Conservation (phyloP, 2,888 invertebrate species). For the Cephonodes hylas region DNA sequence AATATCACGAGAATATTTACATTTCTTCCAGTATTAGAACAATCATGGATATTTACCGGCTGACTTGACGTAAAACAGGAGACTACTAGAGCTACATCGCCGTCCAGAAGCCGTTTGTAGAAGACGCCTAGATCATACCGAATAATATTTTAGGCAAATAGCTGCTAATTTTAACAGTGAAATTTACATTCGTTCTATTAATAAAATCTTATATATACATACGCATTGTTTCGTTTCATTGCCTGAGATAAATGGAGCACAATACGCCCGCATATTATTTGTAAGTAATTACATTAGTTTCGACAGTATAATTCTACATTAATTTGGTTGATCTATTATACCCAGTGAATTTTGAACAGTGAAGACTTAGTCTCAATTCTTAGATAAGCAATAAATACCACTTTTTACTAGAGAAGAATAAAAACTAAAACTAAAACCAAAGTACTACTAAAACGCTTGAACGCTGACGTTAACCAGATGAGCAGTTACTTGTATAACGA, state of each 20-base stretch:
- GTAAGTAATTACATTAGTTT: neutral
- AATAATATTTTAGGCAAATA: neutral
- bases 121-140: neutral
- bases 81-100: neutral
- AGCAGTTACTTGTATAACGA: too few species aligned
- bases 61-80: neutral
- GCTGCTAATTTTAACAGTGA: neutral
- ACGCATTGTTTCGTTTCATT: neutral
- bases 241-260: neutral
- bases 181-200: slow-evolving; percentile 4
- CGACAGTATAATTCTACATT: too few species aligned
- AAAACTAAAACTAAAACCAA: too few species aligned
- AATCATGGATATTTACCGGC: neutral
- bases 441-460: too few species aligned
- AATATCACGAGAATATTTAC: neutral
- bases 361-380: too few species aligned
- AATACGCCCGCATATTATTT: neutral
- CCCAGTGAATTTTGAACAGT: too few species aligned
- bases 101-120: neutral
- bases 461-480: too few species aligned
- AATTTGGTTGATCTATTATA: too few species aligned
- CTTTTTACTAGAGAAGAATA: too few species aligned
- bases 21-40: neutral
- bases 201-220: slow-evolving; percentile 2
- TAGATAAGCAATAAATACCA: too few species aligned